A percentile compares a stretch with the other conserved stretches of the same genome.
phyloP scores from a whole-genome alignment of 2,113 vertebrate genomes.

The Entelurus aequoreus region DNA sequence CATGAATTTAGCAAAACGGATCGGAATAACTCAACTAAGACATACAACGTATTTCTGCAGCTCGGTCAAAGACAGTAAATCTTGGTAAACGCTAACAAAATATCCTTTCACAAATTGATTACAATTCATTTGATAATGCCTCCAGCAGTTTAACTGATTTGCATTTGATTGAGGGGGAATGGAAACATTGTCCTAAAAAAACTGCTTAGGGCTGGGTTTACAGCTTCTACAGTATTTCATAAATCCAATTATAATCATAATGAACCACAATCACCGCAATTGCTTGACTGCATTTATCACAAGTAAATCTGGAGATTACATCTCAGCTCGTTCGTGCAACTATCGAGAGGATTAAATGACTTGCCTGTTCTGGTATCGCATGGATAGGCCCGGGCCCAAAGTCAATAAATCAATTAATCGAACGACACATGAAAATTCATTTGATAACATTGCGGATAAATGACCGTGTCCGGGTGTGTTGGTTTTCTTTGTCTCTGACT shows the following conservation, averaged over 20 bases:
- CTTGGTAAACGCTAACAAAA: background rate
- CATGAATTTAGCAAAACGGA: too few relatives aligned
- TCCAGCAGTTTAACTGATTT: slow-evolving; percentile 9
- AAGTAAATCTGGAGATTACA: background rate
- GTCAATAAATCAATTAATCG: too few relatives aligned
- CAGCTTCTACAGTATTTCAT: slow-evolving; percentile 2
- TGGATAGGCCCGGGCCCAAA: too few relatives aligned
- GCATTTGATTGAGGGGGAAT: slow-evolving; percentile 18
- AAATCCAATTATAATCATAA: slow-evolving; percentile 7
- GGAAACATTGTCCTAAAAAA: background rate
- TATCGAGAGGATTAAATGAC: too few relatives aligned
- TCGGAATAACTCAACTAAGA: too few relatives aligned
- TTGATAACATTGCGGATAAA: too few relatives aligned
- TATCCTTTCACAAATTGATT: slow-evolving; percentile 2
- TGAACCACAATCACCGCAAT: background rate
- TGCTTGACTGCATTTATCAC: background rate
- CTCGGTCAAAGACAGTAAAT: background rate
- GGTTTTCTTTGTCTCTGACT: too few relatives aligned
- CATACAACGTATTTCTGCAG: background rate
- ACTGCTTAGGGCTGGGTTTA: slow-evolving; percentile 6
- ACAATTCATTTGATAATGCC: slow-evolving; percentile 9
- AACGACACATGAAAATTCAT: too few relatives aligned
- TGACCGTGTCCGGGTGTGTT: too few relatives aligned
- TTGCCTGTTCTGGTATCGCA: too few relatives aligned
- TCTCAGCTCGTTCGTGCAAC: too few relatives aligned